Percentiles rank a stretch among this genome's conserved stretches.
phyloP scores from a whole-genome alignment of 2,888 invertebrate genomes.

The Alloplasta piceator region DNA sequence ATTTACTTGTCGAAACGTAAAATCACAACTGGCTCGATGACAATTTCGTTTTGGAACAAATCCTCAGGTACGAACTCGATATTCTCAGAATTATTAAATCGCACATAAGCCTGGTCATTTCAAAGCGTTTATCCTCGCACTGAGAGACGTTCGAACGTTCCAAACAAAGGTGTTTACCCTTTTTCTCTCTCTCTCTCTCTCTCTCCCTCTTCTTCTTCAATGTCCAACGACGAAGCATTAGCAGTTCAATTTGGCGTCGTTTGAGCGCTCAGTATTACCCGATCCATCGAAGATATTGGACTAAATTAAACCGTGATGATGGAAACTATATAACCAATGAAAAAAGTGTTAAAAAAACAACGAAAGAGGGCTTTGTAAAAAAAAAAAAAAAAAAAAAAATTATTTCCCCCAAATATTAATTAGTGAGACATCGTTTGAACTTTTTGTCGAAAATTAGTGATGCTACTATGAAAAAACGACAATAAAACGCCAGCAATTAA shows the following conservation, averaged over 20 bases:
- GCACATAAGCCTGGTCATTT: slow-evolving; percentile 24
- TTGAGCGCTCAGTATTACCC: slow-evolving; percentile 23
- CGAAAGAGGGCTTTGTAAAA: neutral
- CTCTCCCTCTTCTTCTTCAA: neutral
- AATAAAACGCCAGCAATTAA: neutral
- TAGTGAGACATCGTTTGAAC: slow-evolving; percentile 25
- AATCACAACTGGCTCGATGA: too few relatives aligned
- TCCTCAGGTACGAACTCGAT: neutral
- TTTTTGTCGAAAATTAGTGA: slow-evolving; percentile 22
- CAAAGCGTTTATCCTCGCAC: slow-evolving; percentile 1
- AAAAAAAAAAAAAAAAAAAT: slow-evolving; percentile 7
- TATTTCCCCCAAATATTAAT: too few relatives aligned
- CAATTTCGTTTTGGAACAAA: slow-evolving; percentile 3
- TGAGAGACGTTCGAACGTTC: slow-evolving; percentile 13
- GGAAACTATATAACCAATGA: neutral
- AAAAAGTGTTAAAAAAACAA: slow-evolving; percentile 2
- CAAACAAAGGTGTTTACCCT: slow-evolving; percentile 47
- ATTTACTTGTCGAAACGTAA: too few relatives aligned
- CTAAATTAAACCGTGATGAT: slow-evolving; percentile 9
- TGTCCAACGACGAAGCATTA: neutral
- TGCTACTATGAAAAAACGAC: slow-evolving; percentile 24
- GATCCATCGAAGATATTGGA: slow-evolving; percentile 16
- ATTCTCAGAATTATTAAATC: slow-evolving; percentile 23
- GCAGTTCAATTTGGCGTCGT: slow-evolving; percentile 11
- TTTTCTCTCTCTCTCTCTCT: slow-evolving; percentile 34